Base-by-base conservation (phyloP, 1,140 invertebrate species). In the Lamellibrachia luymesi region DNA sequence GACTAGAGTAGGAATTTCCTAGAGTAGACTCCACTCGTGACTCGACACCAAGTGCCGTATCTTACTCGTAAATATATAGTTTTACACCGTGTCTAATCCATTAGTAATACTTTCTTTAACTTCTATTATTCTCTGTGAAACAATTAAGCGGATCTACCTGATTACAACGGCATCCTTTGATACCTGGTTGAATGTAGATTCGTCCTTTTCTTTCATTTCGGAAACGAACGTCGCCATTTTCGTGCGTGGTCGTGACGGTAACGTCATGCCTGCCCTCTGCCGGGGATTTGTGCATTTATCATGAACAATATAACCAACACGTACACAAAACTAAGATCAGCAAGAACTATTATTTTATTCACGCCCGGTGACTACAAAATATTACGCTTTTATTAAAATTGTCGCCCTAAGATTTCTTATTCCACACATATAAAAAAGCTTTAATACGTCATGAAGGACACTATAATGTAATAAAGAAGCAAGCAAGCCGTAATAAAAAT, bases 211-310 rank as follows among this genome's bases (percentile, higher is more conserved):
- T 80, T 22, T 80, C 64, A 22, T 80, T 80, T 80, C 64, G 2
- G 64, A 80, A 80, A 80, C 64, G 64, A 80, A 80, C 64, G 64
- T 80, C 64, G 64, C 64, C 64, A 80, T 80, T 80, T 80, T 80
- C 64, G 64, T 80, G 64, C 64, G 64, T 80, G 64, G 64, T 80
- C 64, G 64, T 80, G 64, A 80, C 64, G 64, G 64, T 80, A 80
- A 80, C 64, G 25, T 80, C 64, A 4, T 22, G 64, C 13, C 64
- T 80, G 64, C 64, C 64, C 64, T 80, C 64, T 80, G 64, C 13
- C 25, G 64, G 64, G 64, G 25, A 4, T 22, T 80, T 80, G 64
- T 80, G 25, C 25, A 38, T 38, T 38, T 38, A 38, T 38, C 38
- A 38, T 38, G 38, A 38, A 38, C 38, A 38, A 38, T 38, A 38